Percentiles rank a stretch among this genome's conserved stretches.
These are phyloP conservation scores for Nerophis lumbriciformis DNA, from an alignment of 2,113 vertebrate species.

Conservation along the genomic window DNA sequence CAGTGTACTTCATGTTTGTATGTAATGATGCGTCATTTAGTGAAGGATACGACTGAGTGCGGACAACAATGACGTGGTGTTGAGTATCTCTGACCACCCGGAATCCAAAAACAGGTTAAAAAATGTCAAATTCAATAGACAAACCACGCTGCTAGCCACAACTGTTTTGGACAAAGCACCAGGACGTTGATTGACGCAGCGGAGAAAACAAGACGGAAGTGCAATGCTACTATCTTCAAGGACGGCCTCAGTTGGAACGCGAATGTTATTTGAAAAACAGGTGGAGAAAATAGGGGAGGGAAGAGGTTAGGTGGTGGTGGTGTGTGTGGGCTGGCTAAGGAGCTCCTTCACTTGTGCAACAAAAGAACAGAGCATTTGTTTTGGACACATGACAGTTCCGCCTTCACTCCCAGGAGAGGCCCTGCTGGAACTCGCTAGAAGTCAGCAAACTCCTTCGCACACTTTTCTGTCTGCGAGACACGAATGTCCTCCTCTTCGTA, in stretches of 20 bases:
- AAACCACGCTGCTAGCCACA: background rate
- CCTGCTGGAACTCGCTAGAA: conserved; percentile 85
- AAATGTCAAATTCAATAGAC: background rate
- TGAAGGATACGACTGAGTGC: background rate
- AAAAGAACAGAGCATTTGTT: conserved; percentile 86
- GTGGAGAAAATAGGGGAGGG: no score
- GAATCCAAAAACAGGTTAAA: background rate
- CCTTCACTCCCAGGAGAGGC: conserved; percentile 81
- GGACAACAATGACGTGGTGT: background rate
- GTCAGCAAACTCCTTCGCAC: conserved; percentile 95
- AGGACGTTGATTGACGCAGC: no score
- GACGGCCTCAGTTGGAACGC: conserved; percentile 27
- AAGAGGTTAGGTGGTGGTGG: background rate
- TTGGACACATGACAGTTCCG: conserved; percentile 82
- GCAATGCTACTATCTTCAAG: no score
- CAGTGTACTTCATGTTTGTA: background rate
- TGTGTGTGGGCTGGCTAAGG: conserved; percentile 82
- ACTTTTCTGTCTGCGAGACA: conserved; percentile 97
- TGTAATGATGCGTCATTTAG: background rate
- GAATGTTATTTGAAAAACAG: conserved; percentile 57
- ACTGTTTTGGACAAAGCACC: background rate
- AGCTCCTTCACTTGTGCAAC: conserved; percentile 88
- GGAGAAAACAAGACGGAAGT: no score
- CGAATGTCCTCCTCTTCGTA: conserved; percentile 98
- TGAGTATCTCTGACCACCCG: no score